Evolutionary conservation across 2,113 vertebrate species (phyloP).

Genomic region (Nothobranchius furzeri): DNA sequence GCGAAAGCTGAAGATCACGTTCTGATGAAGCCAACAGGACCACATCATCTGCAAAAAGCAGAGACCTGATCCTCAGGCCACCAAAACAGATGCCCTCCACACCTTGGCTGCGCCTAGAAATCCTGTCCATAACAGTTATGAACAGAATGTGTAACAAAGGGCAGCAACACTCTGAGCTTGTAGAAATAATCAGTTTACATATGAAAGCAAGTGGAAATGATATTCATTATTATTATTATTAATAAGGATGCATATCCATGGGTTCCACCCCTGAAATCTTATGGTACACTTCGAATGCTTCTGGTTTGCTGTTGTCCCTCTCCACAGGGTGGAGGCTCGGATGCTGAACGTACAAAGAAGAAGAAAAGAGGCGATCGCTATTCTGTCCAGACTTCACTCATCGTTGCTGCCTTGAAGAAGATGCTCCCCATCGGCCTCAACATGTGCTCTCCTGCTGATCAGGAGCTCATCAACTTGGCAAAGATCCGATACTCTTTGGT

Average conservation of each 20-base stretch:
- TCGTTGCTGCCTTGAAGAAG: slow-evolving; percentile 95
- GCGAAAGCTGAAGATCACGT: too few species aligned
- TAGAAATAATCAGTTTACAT: slow-evolving; percentile 29
- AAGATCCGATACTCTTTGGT: slow-evolving; percentile 94
- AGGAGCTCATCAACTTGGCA: slow-evolving; percentile 91
- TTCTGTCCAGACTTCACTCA: slow-evolving; percentile 93
- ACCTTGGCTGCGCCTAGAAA: slow-evolving; percentile 12
- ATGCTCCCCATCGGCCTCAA: slow-evolving; percentile 96
- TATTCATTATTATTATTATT: not conserved
- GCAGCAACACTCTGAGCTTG: slow-evolving; percentile 54
- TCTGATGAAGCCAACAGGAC: too few species aligned
- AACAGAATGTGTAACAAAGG: too few species aligned
- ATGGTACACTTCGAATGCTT: slow-evolving; percentile 54
- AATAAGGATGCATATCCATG: slow-evolving; percentile 17
- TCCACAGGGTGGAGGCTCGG: slow-evolving; percentile 88
- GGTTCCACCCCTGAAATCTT: not conserved
- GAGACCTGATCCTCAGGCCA: too few species aligned
- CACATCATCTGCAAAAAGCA: too few species aligned
- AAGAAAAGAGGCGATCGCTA: slow-evolving; percentile 90
- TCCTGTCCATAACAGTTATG: too few species aligned
- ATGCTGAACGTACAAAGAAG: slow-evolving; percentile 93
- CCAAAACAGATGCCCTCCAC: slow-evolving; percentile 28
- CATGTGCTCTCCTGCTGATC: slow-evolving; percentile 96
- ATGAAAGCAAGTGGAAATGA: not conserved
- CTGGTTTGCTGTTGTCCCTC: slow-evolving; percentile 42